These are phyloP conservation scores for Cataglyphis albicans DNA, from an alignment of 2,888 invertebrate species.

Conservation along the genomic window DNA sequence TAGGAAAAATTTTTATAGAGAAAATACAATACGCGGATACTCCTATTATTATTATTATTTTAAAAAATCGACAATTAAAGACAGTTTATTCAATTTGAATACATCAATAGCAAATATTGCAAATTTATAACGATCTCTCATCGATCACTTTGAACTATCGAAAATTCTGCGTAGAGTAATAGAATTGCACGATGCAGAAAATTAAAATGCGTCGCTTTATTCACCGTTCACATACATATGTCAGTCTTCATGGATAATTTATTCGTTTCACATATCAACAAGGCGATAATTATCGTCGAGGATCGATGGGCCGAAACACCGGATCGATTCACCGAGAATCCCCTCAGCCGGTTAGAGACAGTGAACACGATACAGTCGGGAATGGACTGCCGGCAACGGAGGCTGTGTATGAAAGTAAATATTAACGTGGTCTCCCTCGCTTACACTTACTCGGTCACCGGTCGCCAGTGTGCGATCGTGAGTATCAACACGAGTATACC, in stretches of 20 bases:
- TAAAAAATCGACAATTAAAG: background rate
- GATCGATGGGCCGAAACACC: slow-evolving; percentile 29
- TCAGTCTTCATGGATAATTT: slow-evolving; percentile 2
- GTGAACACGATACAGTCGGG: slow-evolving; percentile 77
- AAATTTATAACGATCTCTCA: background rate
- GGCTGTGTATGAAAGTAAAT: slow-evolving; percentile 81
- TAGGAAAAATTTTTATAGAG: background rate
- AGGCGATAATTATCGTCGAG: slow-evolving; percentile 8
- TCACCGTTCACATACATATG: background rate
- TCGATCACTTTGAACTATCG: background rate
- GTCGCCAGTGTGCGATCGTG: slow-evolving; percentile 38
- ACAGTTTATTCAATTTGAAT: background rate
- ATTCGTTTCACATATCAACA: slow-evolving; percentile 8
- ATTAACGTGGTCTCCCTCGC: slow-evolving; percentile 80
- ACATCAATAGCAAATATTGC: background rate
- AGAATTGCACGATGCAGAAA: background rate
- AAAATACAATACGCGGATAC: background rate
- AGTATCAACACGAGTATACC: slow-evolving; percentile 51
- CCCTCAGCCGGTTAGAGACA: slow-evolving; percentile 75
- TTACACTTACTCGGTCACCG: slow-evolving; percentile 67
- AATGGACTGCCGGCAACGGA: slow-evolving; percentile 80
- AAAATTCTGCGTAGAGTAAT: background rate
- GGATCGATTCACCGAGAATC: slow-evolving; percentile 56
- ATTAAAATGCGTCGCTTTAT: background rate
- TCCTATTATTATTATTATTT: background rate